A percentile compares a stretch with the other conserved stretches of the same genome.
Evolutionary conservation across 2,113 vertebrate species (phyloP).

Genomic region (Hiodon tergisus): DNA sequence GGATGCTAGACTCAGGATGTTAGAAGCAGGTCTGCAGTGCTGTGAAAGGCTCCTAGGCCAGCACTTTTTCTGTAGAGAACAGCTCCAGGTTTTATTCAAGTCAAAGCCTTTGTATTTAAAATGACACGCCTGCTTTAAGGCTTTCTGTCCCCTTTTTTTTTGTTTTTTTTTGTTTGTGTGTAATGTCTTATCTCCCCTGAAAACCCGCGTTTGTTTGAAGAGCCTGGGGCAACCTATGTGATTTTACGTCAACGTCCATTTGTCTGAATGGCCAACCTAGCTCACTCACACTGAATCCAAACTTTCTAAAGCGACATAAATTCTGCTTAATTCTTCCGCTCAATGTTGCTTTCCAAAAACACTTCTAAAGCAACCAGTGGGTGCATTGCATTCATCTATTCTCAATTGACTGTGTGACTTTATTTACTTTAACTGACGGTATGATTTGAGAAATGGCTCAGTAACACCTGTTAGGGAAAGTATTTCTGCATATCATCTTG

Average conservation of each 20-base stretch:
- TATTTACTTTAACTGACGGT: neutral
- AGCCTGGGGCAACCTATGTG: neutral
- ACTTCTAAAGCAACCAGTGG: neutral
- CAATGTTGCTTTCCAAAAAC: neutral
- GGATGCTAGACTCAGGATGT: conserved; percentile 14
- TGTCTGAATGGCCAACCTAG: neutral
- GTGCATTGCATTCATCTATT: neutral
- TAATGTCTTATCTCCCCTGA: neutral
- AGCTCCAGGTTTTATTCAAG: conserved; percentile 22
- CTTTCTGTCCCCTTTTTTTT: conserved; percentile 1
- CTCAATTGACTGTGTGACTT: neutral
- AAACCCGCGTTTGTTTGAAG: neutral
- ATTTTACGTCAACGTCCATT: conserved; percentile 7
- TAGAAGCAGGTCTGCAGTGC: conserved; percentile 4
- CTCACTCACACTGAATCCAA: neutral
- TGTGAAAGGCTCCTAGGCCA: neutral
- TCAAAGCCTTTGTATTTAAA: conserved; percentile 26
- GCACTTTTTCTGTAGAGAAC: neutral
- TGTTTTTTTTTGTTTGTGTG: neutral
- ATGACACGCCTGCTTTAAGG: conserved; percentile 31
- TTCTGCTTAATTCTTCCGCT: neutral
- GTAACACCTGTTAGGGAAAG: neutral
- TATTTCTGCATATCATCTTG: neutral
- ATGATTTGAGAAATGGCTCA: neutral
- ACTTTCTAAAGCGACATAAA: neutral